Evolutionary conservation across 2,888 invertebrate species (phyloP), one percentile per base, ranked within the genome.

Genomic region (Ormyrus nitidulus): DNA sequence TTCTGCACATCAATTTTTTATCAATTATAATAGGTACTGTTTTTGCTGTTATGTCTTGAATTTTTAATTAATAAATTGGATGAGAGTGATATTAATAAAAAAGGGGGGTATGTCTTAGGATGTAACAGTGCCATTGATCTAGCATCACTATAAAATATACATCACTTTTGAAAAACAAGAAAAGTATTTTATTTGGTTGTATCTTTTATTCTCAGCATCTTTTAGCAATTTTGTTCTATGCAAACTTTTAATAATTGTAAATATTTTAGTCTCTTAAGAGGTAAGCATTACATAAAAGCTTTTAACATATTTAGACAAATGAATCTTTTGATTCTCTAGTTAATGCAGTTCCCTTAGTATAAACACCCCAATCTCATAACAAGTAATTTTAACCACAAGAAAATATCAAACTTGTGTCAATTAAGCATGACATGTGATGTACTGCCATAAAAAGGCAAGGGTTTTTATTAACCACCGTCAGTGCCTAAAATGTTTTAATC

Each of bases 321-420:
- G 19, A 71, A 46, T 71, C 19, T 71, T 68, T 13, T 46, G 9
- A 75, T 61, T 13, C 11, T 34, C 34, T 34, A 48, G 48, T 48
- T 56, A 8, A 65, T 64, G 8, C 54, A 64, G 54, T 59, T 54
- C 53, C 54, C 53, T 65, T 54, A 65, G 46, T 34, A 56, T 48
- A 51, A 58, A 46, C 7, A 19, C 51, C 46, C n/a, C 44, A 46
- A 71, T 19, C 34, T 34, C 34, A 34, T 34, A 34, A 9, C 53
- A 72, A 61, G 58, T 74, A 75, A 58, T 68, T 61, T 48, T 62
- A 54, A 69, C 53, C 64, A 73, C 66, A 71, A 81, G 58, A 58
- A 54, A 75, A 62, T 78, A 78, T 78, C 66, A 71, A 78, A 78
- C 58, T 78, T 78, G 78, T 78, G 78, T 81, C 70, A 78, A 71